Evolutionary conservation across 2,888 invertebrate genomes (phyloP), one percentile per base, ranked within the genome.

Genomic region (Calliopum simillimum): DNA sequence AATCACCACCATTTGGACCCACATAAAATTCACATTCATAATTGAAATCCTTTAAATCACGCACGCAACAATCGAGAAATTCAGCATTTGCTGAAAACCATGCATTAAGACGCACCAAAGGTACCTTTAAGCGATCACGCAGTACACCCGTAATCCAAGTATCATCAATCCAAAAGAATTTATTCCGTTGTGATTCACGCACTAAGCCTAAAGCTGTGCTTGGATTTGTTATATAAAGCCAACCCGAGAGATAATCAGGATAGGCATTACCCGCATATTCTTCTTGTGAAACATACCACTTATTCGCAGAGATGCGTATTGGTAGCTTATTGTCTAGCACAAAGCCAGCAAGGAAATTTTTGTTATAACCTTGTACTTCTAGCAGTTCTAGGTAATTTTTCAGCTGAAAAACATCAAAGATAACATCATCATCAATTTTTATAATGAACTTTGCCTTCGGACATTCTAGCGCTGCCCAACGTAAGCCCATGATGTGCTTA

Each of bases 91-190:
- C 89, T 6, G 94, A 89, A 86, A 91, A 94, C 81, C 89, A 89
- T 16, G 88, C 79, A 59, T 89, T 88, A 16, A 93, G 83, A 65
- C 91, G 89, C 69, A 85, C 86, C 53, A 91, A 84, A 49, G 88
- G 85, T n/a, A 93, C 87, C 49, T 87, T 86, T 25, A 90, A 82
- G 41, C 88, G 86, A 66, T 90, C 86, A 8, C 92, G 88, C 43
- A 96, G 85, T 62, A 95, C 87, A 1, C 97, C 97, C 0, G 96
- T 97, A 0, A 97, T 86, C 82, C 92, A 93, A 56, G 94, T 92
- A 82, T 97, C 97, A 81, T 97, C 97, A 71, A 97, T 95, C 96
- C 97, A 97, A 86, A 97, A 96, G 78, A 92, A 93, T 19, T 89
- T 87, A n/a, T 89, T 86, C 46, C 85, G 81, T 43, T 86, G 81